Percentiles rank a stretch among this genome's conserved stretches.
These are phyloP conservation scores for Ceryle rudis DNA, from an alignment of 2,797 vertebrate species.

Conservation along the genomic window DNA sequence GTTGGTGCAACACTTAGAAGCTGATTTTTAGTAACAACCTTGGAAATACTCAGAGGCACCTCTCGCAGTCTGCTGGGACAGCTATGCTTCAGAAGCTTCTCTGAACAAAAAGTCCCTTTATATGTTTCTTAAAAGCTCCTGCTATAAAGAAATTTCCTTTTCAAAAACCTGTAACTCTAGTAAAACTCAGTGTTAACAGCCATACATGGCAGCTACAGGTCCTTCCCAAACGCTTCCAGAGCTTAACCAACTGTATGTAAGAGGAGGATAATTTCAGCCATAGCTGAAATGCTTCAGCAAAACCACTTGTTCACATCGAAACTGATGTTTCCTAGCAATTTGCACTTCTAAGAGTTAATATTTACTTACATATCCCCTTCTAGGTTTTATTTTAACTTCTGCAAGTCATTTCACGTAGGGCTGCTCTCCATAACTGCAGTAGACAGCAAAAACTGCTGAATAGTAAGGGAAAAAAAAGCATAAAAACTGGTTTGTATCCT, in stretches of 20 bases:
- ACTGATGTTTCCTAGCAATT: neutral
- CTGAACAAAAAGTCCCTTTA: neutral
- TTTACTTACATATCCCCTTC: neutral
- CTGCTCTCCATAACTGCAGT: neutral
- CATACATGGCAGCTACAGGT: neutral
- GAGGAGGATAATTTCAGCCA: neutral
- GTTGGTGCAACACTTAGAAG: neutral
- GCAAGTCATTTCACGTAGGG: neutral
- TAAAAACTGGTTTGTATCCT: neutral
- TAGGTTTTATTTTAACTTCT: neutral
- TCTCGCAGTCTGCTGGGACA: neutral
- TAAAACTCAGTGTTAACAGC: neutral
- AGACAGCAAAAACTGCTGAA: slow-evolving; percentile 41
- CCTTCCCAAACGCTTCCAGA: neutral
- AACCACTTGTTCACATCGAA: neutral
- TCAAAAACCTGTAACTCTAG: neutral
- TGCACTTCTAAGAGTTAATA: neutral
- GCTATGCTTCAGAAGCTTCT: neutral
- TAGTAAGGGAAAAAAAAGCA: neutral
- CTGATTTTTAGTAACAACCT: neutral
- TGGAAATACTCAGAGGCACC: neutral
- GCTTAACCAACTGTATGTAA: neutral
- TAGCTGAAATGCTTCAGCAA: neutral
- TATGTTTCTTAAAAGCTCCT: neutral
- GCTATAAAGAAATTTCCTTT: neutral